These are phyloP conservation scores for Noctilio leporinus DNA, from an alignment of 2,113 vertebrate species.

Conservation along the genomic window DNA sequence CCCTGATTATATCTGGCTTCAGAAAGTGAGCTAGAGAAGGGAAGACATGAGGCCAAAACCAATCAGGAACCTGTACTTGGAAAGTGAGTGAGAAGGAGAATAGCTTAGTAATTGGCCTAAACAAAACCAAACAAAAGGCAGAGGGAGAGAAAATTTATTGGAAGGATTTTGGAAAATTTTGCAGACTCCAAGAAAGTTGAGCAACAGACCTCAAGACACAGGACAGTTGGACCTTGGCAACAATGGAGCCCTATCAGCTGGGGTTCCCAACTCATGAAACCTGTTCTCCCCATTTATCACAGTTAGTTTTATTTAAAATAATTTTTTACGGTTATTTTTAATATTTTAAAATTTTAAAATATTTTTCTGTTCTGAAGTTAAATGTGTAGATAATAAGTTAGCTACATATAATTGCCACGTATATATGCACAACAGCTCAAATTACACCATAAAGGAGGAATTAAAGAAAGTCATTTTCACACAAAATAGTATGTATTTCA, in stretches of 20 bases:
- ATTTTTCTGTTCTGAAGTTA: conserved; percentile 5
- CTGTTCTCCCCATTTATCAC: neutral
- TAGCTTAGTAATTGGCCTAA: conserved; percentile 40
- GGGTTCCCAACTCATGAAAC: neutral
- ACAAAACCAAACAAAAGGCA: conserved; percentile 39
- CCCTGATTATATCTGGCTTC: neutral
- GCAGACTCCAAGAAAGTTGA: conserved; percentile 21
- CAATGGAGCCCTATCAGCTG: neutral
- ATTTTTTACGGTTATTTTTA: neutral
- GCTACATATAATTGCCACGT: neutral
- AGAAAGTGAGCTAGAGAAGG: neutral
- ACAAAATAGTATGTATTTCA: neutral
- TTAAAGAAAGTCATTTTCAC: neutral
- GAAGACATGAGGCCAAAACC: neutral
- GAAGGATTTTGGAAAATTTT: neutral
- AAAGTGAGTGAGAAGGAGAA: neutral
- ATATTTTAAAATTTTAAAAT: neutral
- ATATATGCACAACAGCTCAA: neutral
- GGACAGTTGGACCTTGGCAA: neutral
- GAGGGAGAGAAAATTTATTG: neutral
- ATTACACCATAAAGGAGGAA: neutral
- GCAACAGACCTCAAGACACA: neutral
- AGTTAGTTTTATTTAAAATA: neutral
- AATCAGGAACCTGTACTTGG: conserved; percentile 1
- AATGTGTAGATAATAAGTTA: neutral